Conservation (phyloP, 2,888 invertebrate genomes). For the Harpalus rubripes region DNA sequence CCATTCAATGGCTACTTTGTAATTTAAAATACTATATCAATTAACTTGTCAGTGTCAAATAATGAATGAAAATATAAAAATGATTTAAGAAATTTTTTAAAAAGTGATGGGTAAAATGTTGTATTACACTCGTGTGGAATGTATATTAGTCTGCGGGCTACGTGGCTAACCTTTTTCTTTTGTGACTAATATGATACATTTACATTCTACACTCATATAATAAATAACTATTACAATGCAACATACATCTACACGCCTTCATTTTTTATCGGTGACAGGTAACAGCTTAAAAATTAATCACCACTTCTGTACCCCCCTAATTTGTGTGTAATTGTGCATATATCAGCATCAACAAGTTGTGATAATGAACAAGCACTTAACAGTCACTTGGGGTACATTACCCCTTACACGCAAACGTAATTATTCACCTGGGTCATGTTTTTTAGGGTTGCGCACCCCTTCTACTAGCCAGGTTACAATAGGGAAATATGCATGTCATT, state of each 20-base stretch:
- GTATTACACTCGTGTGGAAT: too few relatives aligned
- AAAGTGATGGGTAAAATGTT: too few relatives aligned
- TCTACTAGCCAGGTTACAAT: conserved; percentile 9
- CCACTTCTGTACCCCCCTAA: conserved; percentile 14
- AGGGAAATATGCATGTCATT: conserved; percentile 44
- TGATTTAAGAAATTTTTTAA: too few relatives aligned
- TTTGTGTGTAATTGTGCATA: conserved; percentile 54
- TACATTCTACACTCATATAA: too few relatives aligned
- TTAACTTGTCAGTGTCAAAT: too few relatives aligned
- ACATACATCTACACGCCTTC: neutral
- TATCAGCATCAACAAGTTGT: conserved; percentile 38
- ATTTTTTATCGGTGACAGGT: neutral
- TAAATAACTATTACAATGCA: neutral
- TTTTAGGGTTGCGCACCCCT: conserved; percentile 52
- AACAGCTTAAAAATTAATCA: conserved; percentile 14
- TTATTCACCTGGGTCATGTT: conserved; percentile 25
- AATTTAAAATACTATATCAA: too few relatives aligned
- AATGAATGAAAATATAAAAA: too few relatives aligned
- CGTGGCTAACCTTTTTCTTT: too few relatives aligned
- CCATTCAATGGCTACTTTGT: too few relatives aligned
- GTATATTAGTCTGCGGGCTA: too few relatives aligned
- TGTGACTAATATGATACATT: too few relatives aligned
- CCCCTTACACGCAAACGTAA: conserved; percentile 41
- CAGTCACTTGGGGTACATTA: conserved; percentile 35
- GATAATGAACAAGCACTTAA: conserved; percentile 38